These are phyloP conservation scores for Anodontia alba DNA, from an alignment of 2,888 invertebrate species.

Conservation along the genomic window DNA sequence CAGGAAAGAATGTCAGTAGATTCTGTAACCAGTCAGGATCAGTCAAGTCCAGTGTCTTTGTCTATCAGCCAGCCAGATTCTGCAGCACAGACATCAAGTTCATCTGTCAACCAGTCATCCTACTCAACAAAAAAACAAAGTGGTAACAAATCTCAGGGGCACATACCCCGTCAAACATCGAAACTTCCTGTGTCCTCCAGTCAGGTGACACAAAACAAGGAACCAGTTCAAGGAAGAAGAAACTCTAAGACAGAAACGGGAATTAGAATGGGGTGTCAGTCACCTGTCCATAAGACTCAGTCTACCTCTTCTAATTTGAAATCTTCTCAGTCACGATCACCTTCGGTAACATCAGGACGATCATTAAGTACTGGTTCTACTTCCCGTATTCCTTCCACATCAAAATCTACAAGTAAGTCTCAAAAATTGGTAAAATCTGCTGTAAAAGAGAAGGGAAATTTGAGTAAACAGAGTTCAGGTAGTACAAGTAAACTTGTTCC, in stretches of 20 bases:
- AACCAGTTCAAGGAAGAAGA: conserved; percentile 21
- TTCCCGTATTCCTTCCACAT: conserved; percentile 48
- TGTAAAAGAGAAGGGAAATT: background rate
- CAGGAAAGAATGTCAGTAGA: conserved; percentile 12
- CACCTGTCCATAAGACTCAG: conserved; percentile 45
- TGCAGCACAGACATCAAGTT: background rate
- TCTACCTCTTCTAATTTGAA: conserved; percentile 10
- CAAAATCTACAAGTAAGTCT: background rate
- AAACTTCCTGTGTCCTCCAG: conserved; percentile 4
- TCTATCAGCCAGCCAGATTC: background rate
- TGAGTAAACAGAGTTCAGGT: background rate
- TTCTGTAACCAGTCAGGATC: conserved; percentile 30
- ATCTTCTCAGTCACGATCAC: conserved; percentile 34
- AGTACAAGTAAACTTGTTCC: conserved; percentile 37
- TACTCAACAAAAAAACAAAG: background rate
- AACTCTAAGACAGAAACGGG: conserved; percentile 57
- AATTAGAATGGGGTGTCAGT: conserved; percentile 64
- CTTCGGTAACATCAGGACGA: conserved; percentile 39
- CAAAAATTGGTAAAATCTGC: background rate
- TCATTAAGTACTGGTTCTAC: conserved; percentile 29
- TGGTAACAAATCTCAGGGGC: conserved; percentile 5
- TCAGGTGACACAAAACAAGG: background rate
- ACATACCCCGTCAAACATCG: background rate
- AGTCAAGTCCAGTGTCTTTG: conserved; percentile 35
- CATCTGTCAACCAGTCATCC: background rate